A percentile compares a stretch with the other conserved stretches of the same genome.
These are phyloP conservation scores for Conistra vaccinii DNA, from an alignment of 2,888 invertebrate genomes.

Conservation along the genomic window DNA sequence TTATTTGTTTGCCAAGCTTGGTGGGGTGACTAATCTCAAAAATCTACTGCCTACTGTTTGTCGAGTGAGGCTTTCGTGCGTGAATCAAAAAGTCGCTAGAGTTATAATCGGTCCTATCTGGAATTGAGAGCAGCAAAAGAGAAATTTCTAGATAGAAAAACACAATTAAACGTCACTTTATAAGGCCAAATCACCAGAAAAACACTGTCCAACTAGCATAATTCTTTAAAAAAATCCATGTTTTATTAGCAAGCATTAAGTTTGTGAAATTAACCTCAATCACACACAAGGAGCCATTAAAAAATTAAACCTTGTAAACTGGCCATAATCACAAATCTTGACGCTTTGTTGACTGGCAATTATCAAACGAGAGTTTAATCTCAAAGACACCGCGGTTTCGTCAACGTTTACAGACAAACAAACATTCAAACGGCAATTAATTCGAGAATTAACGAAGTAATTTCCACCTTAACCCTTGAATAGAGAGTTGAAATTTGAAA, in stretches of 20 bases:
- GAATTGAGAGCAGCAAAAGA: not conserved
- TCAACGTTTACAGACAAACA: slow-evolving; percentile 80
- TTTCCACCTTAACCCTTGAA: slow-evolving; percentile 66
- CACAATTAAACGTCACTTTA: slow-evolving; percentile 8
- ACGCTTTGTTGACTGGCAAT: slow-evolving; percentile 83
- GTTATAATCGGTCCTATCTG: not conserved
- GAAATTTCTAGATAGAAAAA: not conserved
- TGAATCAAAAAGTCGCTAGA: slow-evolving; percentile 12
- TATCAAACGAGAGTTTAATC: slow-evolving; percentile 86
- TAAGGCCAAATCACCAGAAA: slow-evolving; percentile 23
- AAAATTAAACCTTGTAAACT: slow-evolving; percentile 71
- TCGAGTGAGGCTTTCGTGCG: slow-evolving; percentile 22
- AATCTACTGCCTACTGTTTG: slow-evolving; percentile 53
- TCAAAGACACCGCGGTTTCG: slow-evolving; percentile 87
- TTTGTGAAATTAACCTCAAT: slow-evolving; percentile 71
- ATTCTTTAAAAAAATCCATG: slow-evolving; percentile 48
- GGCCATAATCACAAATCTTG: slow-evolving; percentile 86
- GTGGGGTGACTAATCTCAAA: slow-evolving; percentile 63
- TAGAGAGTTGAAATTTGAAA: slow-evolving; percentile 26
- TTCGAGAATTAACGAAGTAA: slow-evolving; percentile 47
- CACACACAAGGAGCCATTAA: slow-evolving; percentile 70
- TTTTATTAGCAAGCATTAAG: slow-evolving; percentile 63
- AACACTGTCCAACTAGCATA: slow-evolving; percentile 51
- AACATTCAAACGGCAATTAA: slow-evolving; percentile 66
- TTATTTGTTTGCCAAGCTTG: slow-evolving; percentile 60